These are phyloP conservation scores for Orthonychiurus folsomi DNA, from an alignment of 2,888 invertebrate genomes.

Conservation along the genomic window DNA sequence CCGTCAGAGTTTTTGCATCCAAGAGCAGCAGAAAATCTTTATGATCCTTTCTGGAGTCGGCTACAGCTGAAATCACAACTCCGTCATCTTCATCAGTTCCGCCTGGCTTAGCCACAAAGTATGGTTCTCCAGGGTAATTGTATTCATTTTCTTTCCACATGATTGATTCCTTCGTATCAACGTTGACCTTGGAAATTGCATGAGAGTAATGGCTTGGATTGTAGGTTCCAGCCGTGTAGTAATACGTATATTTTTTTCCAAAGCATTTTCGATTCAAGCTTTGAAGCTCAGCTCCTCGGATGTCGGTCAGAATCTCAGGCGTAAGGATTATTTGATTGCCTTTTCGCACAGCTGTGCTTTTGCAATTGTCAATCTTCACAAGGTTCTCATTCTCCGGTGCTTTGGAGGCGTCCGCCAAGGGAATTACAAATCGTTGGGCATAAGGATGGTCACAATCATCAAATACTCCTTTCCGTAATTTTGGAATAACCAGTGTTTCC, in stretches of 20 bases:
- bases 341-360: slow-evolving; percentile 44
- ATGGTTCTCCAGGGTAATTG: slow-evolving; percentile 44
- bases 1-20: slow-evolving; percentile 44
- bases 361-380: slow-evolving; percentile 38
- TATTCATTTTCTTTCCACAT: slow-evolving; percentile 23
- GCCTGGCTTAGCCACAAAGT: slow-evolving; percentile 47
- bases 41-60: background rate
- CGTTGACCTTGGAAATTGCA: slow-evolving; percentile 30
- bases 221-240: slow-evolving; percentile 46
- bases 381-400: slow-evolving; percentile 35
- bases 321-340: slow-evolving; percentile 42
- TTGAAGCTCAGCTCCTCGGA: slow-evolving; percentile 46
- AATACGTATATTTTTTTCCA: slow-evolving; percentile 46
- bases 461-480: slow-evolving; percentile 39
- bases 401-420: slow-evolving; percentile 27
- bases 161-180: slow-evolving; percentile 25
- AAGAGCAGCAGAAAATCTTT: slow-evolving; percentile 42
- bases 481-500: slow-evolving; percentile 42
- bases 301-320: slow-evolving; percentile 38
- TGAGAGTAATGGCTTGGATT: slow-evolving; percentile 41
- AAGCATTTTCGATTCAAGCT: slow-evolving; percentile 45
- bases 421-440: slow-evolving; percentile 33
- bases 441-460: slow-evolving; percentile 31
- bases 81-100: slow-evolving; percentile 48
- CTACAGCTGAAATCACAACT: slow-evolving; percentile 37